Conservation (phyloP, 2,113 vertebrate genomes). For the Pseudorectes ferrugineus region DNA sequence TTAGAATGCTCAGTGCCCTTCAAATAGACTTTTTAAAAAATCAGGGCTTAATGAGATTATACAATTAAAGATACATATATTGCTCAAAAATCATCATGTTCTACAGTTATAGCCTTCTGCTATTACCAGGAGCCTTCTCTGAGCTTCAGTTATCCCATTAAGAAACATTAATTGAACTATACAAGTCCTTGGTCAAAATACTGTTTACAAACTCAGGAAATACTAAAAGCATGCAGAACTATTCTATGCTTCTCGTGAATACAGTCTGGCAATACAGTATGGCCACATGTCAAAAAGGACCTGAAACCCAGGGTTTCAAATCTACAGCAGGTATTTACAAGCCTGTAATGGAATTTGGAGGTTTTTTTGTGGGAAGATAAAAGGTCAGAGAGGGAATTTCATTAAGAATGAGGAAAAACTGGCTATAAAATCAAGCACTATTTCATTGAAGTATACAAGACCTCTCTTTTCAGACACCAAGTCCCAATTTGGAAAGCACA, state of each 20-base stretch:
- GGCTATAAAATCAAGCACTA: background rate
- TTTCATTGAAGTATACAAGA: conserved; percentile 25
- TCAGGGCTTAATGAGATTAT: background rate
- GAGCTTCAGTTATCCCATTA: background rate
- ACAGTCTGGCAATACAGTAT: background rate
- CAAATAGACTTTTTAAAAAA: background rate
- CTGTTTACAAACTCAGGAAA: background rate
- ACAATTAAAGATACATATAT: background rate
- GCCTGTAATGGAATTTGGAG: background rate
- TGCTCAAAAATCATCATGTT: background rate
- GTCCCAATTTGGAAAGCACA: conserved; percentile 46
- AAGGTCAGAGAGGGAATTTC: background rate
- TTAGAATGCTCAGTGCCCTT: background rate
- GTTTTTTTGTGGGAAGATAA: background rate
- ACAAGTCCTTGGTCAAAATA: background rate
- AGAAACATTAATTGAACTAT: background rate
- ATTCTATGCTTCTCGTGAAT: background rate
- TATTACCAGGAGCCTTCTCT: background rate
- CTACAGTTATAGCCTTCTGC: background rate
- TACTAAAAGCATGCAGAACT: background rate
- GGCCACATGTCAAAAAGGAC: background rate
- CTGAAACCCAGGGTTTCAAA: background rate
- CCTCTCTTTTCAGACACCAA: conserved; percentile 23
- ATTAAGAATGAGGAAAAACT: background rate
- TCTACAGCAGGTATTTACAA: background rate